These are phyloP conservation scores for Polyommatus iphigenia DNA, from an alignment of 2,888 invertebrate genomes.

Conservation along the genomic window DNA sequence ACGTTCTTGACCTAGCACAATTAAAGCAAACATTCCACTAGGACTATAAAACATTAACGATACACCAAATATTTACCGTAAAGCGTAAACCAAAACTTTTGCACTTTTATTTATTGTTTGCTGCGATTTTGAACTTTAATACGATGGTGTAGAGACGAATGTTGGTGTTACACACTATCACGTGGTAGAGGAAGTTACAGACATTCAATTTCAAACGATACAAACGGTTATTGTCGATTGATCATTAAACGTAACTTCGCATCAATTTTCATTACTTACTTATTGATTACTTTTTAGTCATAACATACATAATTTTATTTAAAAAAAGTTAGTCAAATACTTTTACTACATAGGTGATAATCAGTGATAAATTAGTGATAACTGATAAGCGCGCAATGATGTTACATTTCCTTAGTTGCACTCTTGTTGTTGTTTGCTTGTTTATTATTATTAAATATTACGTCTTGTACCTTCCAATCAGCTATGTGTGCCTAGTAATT, in stretches of 20 bases:
- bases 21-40: slow-evolving; percentile 79
- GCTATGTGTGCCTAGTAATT: slow-evolving; percentile 4
- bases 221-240: background rate
- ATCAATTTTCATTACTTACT: background rate
- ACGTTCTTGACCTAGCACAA: slow-evolving; percentile 80
- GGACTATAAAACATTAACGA: slow-evolving; percentile 79
- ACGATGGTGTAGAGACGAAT: slow-evolving; percentile 41
- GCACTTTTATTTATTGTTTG: slow-evolving; percentile 74
- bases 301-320: background rate
- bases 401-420: background rate
- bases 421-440: background rate
- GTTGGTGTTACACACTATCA: background rate
- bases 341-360: background rate
- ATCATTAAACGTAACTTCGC: background rate
- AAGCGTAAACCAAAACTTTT: slow-evolving; percentile 80
- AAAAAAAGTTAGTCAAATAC: background rate
- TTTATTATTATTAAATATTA: background rate
- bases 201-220: background rate
- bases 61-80: slow-evolving; percentile 80
- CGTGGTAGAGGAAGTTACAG: slow-evolving; percentile 1
- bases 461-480: background rate
- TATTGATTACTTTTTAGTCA: background rate
- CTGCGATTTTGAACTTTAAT: slow-evolving; percentile 52
- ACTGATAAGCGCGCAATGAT: background rate
- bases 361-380: no score